Conservation (phyloP, 1,140 invertebrate species). For the Drosophila lacteicornis region DNA sequence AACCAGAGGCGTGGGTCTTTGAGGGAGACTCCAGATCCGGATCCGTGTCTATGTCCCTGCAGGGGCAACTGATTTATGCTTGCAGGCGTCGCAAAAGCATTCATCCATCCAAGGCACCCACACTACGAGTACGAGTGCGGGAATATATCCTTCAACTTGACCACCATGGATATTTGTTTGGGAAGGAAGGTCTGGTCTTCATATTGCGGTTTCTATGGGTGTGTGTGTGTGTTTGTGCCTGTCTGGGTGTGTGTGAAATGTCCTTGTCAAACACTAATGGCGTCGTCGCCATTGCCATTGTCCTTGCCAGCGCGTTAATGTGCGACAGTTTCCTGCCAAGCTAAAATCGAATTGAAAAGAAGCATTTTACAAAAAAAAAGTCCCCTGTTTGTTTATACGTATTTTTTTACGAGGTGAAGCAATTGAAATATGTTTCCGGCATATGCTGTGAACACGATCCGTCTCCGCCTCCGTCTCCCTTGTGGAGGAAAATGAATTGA, state of each 20-base stretch:
- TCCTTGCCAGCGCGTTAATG: slow-evolving; percentile 77
- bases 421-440: slow-evolving; percentile 65
- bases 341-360: slow-evolving; percentile 64
- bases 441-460: slow-evolving; percentile 10
- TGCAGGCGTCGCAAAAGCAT: slow-evolving; percentile 48
- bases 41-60: not conserved
- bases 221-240: slow-evolving; percentile 31
- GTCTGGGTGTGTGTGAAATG: slow-evolving; percentile 56
- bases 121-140: not conserved
- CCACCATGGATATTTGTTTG: slow-evolving; percentile 24
- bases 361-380: slow-evolving; percentile 32
- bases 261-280: slow-evolving; percentile 81
- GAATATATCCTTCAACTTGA: slow-evolving; percentile 60
- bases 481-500: slow-evolving; percentile 16
- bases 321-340: slow-evolving; percentile 66
- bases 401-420: slow-evolving; percentile 38
- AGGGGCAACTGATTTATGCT: slow-evolving; percentile 57
- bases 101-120: slow-evolving; percentile 47
- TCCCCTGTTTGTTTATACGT: slow-evolving; percentile 38
- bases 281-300: slow-evolving; percentile 68
- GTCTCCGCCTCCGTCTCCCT: slow-evolving; percentile 34
- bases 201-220: slow-evolving; percentile 46
- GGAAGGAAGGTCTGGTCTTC: slow-evolving; percentile 31
- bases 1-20: not conserved
- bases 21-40: not conserved